Evolutionary conservation across 1,140 invertebrate species (phyloP).

Genomic region (Drosophila sechellia): DNA sequence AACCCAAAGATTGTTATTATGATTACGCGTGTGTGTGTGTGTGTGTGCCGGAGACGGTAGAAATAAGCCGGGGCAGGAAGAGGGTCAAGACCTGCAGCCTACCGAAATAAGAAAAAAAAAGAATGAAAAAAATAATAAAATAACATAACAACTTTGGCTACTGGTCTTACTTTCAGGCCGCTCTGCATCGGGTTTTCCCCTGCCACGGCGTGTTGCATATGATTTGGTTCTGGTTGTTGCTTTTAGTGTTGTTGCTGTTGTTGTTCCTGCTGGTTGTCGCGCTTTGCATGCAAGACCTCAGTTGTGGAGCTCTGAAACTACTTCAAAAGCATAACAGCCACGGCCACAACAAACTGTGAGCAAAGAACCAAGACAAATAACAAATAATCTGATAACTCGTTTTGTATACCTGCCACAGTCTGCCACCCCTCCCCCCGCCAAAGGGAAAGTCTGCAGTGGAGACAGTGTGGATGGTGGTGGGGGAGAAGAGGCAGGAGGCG

Average conservation of each 20-base stretch:
- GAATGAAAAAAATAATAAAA: conserved; percentile 24
- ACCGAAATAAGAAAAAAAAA: conserved; percentile 28
- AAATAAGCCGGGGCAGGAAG: conserved; percentile 30
- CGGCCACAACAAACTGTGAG: conserved; percentile 33
- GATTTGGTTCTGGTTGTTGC: conserved; percentile 51
- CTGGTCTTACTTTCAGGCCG: conserved; percentile 66
- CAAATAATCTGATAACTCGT: conserved; percentile 84
- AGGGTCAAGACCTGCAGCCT: conserved; percentile 57
- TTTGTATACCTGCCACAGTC: conserved; percentile 72
- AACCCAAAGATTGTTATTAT: conserved; percentile 54
- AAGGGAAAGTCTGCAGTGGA: conserved; percentile 72
- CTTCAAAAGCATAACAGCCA: conserved; percentile 68
- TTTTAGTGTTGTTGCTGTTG: conserved; percentile 15
- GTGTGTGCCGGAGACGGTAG: conserved; percentile 4
- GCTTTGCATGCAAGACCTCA: conserved; percentile 77
- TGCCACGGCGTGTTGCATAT: conserved; percentile 69
- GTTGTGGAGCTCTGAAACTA: conserved; percentile 62
- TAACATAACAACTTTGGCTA: conserved; percentile 70
- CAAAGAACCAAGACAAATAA: conserved; percentile 72
- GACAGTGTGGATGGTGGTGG: conserved; percentile 24
- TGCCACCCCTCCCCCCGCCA: conserved; percentile 34
- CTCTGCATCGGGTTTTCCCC: conserved; percentile 30
- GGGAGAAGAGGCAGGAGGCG: background rate
- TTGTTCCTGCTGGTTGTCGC: conserved; percentile 58
- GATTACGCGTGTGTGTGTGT: conserved; percentile 27